A percentile compares a stretch with the other conserved stretches of the same genome.
phyloP scores from a whole-genome alignment of 2,888 invertebrate species.

The Mesorhabditis belari region DNA sequence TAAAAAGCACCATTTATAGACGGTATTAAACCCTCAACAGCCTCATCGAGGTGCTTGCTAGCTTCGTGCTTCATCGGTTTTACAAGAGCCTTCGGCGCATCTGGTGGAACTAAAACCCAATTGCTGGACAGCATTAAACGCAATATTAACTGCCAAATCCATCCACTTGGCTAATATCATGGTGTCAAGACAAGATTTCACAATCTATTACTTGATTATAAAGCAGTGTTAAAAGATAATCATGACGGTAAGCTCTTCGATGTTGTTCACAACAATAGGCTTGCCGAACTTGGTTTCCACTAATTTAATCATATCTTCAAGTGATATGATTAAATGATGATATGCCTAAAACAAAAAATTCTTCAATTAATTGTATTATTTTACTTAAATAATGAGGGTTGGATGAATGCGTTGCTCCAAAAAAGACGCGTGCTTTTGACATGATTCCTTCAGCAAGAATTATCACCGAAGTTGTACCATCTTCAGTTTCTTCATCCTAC shows the following conservation, averaged over 20 bases:
- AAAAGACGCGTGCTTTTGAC: constrained; percentile 79
- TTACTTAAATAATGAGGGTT: constrained; percentile 79
- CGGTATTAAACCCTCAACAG: too few species aligned
- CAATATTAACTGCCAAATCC: constrained; percentile 87
- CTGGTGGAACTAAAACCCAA: constrained; percentile 96
- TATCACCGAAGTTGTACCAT: constrained; percentile 98
- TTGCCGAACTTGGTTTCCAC: constrained; percentile 64
- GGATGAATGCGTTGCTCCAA: constrained; percentile 88
- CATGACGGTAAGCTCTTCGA: constrained; percentile 47
- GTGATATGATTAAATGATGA: constrained; percentile 80
- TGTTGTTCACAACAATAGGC: constrained; percentile 27
- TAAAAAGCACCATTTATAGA: too few species aligned
- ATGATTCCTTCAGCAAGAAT: constrained; percentile 69
- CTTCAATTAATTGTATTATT: not conserved
- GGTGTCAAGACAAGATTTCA: constrained; percentile 86
- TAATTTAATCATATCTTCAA: constrained; percentile 72
- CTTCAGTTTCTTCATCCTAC: constrained; percentile 93
- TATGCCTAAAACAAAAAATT: constrained; percentile 63
- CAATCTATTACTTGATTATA: constrained; percentile 73
- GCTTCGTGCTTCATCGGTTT: constrained; percentile 84
- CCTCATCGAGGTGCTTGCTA: constrained; percentile 95
- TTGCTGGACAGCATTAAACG: constrained; percentile 84
- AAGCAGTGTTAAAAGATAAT: not conserved
- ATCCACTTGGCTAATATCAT: constrained; percentile 95
- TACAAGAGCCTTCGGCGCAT: constrained; percentile 87